Evolutionary conservation across 2,888 invertebrate genomes (phyloP).

Genomic region (Leptopilina drosophilae): DNA sequence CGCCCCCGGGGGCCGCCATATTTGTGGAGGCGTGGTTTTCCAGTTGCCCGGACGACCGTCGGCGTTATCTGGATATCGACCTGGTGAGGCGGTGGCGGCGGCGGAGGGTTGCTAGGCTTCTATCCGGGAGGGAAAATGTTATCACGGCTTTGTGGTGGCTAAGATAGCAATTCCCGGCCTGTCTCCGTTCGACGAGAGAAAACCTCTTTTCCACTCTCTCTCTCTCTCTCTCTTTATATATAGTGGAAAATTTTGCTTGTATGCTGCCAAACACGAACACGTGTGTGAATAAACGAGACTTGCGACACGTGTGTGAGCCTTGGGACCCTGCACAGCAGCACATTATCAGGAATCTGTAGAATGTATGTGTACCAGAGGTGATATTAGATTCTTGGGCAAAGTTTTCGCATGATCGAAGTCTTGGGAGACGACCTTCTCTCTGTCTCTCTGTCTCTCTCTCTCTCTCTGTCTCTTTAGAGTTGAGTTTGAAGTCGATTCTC

Average conservation of each 20-base stretch:
- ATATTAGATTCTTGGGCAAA: conserved; percentile 77
- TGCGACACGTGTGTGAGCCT: conserved; percentile 34
- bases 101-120: conserved; percentile 72
- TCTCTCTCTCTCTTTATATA: too few relatives aligned
- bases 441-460: background rate
- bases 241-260: too few relatives aligned
- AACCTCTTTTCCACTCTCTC: conserved; percentile 43
- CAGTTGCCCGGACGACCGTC: conserved; percentile 71
- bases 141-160: conserved; percentile 77
- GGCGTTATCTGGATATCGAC: conserved; percentile 73
- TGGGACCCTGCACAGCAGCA: conserved; percentile 36
- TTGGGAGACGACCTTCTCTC: conserved; percentile 63
- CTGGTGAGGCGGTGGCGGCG: conserved; percentile 58
- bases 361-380: conserved; percentile 73
- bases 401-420: conserved; percentile 73
- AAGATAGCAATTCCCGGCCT: conserved; percentile 71
- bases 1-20: conserved; percentile 70
- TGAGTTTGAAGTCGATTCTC: background rate
- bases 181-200: conserved; percentile 46
- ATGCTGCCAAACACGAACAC: background rate
- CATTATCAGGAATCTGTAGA: conserved; percentile 69
- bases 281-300: background rate
- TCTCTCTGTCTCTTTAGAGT: background rate
- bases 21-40: conserved; percentile 75
- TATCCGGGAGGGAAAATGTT: conserved; percentile 77